These are phyloP conservation scores for Lathamus discolor DNA, from an alignment of 2,113 vertebrate genomes.

Conservation along the genomic window DNA sequence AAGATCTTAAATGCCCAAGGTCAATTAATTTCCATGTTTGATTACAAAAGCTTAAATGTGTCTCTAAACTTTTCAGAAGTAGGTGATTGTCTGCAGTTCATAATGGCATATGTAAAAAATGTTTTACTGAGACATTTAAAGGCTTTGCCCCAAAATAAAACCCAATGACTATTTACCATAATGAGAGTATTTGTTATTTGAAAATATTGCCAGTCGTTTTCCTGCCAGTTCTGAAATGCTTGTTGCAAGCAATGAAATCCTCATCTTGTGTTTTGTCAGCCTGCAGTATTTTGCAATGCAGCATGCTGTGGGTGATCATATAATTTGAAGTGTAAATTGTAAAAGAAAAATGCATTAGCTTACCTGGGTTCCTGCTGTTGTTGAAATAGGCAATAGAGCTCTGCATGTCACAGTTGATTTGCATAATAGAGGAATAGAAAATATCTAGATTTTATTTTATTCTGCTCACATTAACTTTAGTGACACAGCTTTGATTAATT, in stretches of 20 bases:
- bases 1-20: not conserved
- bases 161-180: conserved; percentile 15
- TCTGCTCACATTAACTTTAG: conserved; percentile 1
- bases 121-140: conserved; percentile 7
- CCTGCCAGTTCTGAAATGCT: not conserved
- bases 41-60: conserved; percentile 2
- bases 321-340: conserved; percentile 32
- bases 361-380: conserved; percentile 42
- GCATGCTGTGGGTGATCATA: not conserved
- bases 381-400: conserved; percentile 14
- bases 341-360: not conserved
- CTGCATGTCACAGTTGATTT: conserved; percentile 29
- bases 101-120: not conserved
- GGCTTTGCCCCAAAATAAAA: conserved; percentile 36
- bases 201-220: conserved; percentile 39
- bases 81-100: not conserved
- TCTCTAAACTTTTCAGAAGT: not conserved
- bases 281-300: not conserved
- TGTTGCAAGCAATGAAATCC: not conserved
- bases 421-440: not conserved
- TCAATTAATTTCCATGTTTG: conserved; percentile 21
- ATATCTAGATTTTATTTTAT: conserved; percentile 10
- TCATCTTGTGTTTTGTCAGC: not conserved
- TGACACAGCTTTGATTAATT: conserved; percentile 23
- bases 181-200: conserved; percentile 32